Base-by-base conservation (phyloP, 2,888 invertebrate species). In the Leptarthrus brevirostris region DNA sequence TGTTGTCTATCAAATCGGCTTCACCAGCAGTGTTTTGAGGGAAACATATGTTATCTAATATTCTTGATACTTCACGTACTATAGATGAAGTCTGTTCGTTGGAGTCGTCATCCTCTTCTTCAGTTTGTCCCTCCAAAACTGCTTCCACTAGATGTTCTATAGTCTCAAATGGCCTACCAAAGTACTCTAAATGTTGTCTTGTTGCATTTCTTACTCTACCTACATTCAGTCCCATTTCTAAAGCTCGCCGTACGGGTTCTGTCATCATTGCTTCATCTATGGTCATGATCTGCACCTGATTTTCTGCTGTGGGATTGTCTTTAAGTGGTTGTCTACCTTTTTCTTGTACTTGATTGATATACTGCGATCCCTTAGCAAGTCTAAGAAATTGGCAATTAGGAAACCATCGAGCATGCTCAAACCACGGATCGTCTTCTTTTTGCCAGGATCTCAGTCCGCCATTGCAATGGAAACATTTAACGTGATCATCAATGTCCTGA, bases 361-460 rank as follows among this genome's bases (percentile, higher is more conserved):
- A 97, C 52, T 91, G 90, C 75, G 90, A 89, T 10, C 96, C 96
- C 82, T 94, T 94, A 58, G 93, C 90, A 72, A 95, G 87, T 74
- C 89, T 86, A 16, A 98, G 90, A 83, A 91, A 97, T 6, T 91
- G 92, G 84, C 97, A 98, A 81, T 90, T 89, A 0, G 95, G 93
- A 87, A 95, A 97, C 96, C 96, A 97, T 79, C 92, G 89, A 10
- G 95, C 96, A 86, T 98, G 98, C 82, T 97, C 97, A 71, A 90
- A 89, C 96, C 97, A 97, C 0, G 96, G 96, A 81, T 93, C 92
- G 83, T 97, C 97, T 16, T 90, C 90, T 44, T 90, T 89, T 83
- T 95, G 93, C 97, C 97, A 98, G 81, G 93, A 92, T 78, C 93
- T 89, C 58, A 98, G 86, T 0, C 96, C 96, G 52, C 96, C 96